phyloP scores from a whole-genome alignment of 2,888 invertebrate species.

The Siphonodentalium dalli region DNA sequence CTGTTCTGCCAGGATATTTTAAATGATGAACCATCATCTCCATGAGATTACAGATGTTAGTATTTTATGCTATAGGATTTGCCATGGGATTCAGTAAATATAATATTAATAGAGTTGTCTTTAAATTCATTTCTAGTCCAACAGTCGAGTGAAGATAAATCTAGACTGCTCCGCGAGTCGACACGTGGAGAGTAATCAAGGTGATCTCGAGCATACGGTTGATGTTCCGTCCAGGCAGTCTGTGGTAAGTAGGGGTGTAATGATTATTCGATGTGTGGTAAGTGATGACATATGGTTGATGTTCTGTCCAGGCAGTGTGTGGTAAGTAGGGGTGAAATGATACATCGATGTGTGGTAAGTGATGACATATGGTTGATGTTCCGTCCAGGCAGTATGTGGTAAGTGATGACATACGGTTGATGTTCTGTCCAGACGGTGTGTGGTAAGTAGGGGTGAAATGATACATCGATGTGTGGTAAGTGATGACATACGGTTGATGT shows the following conservation, averaged over 20 bases:
- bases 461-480: constrained; percentile 41
- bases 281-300: constrained; percentile 42
- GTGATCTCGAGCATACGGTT: constrained; percentile 37
- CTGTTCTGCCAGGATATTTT: no score
- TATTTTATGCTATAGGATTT: no score
- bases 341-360: no score
- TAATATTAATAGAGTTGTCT: not conserved
- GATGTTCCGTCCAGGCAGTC: constrained; percentile 44
- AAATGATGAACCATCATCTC: no score
- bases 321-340: no score
- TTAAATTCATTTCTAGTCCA: constrained; percentile 42
- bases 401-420: no score
- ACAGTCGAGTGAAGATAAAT: constrained; percentile 39
- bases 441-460: constrained; percentile 46
- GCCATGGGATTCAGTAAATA: no score
- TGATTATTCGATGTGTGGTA: no score
- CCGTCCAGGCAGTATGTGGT: constrained; percentile 42
- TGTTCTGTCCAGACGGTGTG: no score
- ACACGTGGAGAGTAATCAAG: constrained; percentile 45
- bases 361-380: constrained; percentile 43
- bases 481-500: constrained; percentile 45
- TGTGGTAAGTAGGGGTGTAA: constrained; percentile 45
- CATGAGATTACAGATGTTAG: no score
- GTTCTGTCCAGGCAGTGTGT: constrained; percentile 40
- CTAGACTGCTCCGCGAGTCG: constrained; percentile 52